These are phyloP conservation scores for Chymomyza fuscimana DNA, from an alignment of 2,888 invertebrate species.

Conservation along the genomic window DNA sequence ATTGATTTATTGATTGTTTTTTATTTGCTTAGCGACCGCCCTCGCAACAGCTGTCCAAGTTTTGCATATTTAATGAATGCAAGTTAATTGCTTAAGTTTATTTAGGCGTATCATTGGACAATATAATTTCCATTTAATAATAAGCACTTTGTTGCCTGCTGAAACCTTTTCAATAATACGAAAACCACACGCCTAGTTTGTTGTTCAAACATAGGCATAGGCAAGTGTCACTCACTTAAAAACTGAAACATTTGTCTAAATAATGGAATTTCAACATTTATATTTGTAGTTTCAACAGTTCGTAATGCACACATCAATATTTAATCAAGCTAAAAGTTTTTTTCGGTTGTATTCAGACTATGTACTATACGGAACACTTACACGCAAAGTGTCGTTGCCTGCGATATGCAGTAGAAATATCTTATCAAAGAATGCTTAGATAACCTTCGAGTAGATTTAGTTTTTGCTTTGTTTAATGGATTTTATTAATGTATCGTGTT, in stretches of 20 bases:
- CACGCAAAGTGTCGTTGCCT: neutral
- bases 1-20: constrained; percentile 5
- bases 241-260: constrained; percentile 60
- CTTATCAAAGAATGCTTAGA: neutral
- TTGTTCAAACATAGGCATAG: neutral
- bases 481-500: neutral
- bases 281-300: constrained; percentile 28
- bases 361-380: neutral
- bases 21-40: neutral
- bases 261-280: constrained; percentile 50
- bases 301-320: constrained; percentile 35
- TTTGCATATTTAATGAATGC: neutral
- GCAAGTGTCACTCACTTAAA: constrained; percentile 23
- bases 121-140: neutral
- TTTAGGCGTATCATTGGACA: neutral
- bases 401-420: neutral
- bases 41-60: neutral
- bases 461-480: too few relatives aligned
- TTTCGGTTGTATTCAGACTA: neutral
- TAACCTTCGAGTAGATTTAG: too few relatives aligned
- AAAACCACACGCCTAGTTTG: neutral
- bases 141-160: too few relatives aligned
- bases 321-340: constrained; percentile 56
- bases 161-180: neutral
- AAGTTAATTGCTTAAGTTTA: neutral